phyloP scores from a whole-genome alignment of 92 coral and sea anemone genomes.

The Metridium senile region DNA sequence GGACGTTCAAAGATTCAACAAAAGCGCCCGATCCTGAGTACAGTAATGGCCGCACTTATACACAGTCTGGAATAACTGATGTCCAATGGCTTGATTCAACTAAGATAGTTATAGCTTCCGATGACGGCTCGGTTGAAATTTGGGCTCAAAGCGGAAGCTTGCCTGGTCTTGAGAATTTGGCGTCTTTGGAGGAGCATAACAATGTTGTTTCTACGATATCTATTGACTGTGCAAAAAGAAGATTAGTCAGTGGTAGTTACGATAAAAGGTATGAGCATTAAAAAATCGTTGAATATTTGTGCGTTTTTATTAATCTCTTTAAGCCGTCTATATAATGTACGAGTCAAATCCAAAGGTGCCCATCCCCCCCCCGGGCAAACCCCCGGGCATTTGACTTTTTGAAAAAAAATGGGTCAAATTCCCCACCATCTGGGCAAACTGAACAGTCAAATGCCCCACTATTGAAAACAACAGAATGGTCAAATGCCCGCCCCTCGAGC shows the following conservation, averaged over 20 bases:
- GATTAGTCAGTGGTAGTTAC: conserved; percentile 85
- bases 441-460: too few relatives aligned
- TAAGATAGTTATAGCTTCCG: conserved; percentile 81
- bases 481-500: too few relatives aligned
- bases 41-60: conserved; percentile 77
- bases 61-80: conserved; percentile 91
- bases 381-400: too few relatives aligned
- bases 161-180: conserved; percentile 82
- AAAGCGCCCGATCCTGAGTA: conserved; percentile 90
- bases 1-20: conserved; percentile 92
- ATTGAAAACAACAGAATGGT: too few relatives aligned
- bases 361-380: too few relatives aligned
- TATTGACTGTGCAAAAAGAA: conserved; percentile 73
- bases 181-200: conserved; percentile 78
- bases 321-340: too few relatives aligned
- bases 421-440: too few relatives aligned
- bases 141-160: conserved; percentile 86
- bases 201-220: conserved; percentile 79
- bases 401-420: too few relatives aligned
- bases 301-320: too few relatives aligned
- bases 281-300: neutral
- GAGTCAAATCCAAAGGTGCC: too few relatives aligned
- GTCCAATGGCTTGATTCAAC: conserved; percentile 86
- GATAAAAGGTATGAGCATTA: conserved; percentile 71
- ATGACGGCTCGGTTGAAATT: conserved; percentile 80